phyloP scores from a whole-genome alignment of 2,888 invertebrate species.

The Ceraclea dissimilis region DNA sequence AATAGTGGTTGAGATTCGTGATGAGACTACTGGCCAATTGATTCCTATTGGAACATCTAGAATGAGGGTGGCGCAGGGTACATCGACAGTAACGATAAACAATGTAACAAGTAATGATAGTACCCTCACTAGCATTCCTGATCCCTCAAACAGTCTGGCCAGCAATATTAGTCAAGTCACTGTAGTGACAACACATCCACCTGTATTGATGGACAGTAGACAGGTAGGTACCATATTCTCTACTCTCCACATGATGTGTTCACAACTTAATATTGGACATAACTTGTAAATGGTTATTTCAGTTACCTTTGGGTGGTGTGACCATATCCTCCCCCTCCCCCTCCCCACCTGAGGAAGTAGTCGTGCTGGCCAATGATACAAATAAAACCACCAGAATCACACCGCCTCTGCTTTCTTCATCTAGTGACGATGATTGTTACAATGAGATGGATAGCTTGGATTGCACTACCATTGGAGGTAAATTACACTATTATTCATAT shows the following conservation, averaged over 20 bases:
- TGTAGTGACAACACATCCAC: constrained; percentile 79
- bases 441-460: constrained; percentile 71
- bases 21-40: constrained; percentile 21
- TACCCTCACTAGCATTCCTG: constrained; percentile 30
- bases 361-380: constrained; percentile 70
- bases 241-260: not conserved
- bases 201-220: constrained; percentile 55
- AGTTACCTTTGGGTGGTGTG: constrained; percentile 41
- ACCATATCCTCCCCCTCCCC: constrained; percentile 35
- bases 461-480: constrained; percentile 32
- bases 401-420: constrained; percentile 54
- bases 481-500: too few species aligned
- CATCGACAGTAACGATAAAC: constrained; percentile 28
- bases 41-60: constrained; percentile 19
- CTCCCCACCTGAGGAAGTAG: constrained; percentile 58
- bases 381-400: constrained; percentile 55
- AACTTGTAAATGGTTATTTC: not conserved
- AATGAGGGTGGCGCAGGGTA: not conserved
- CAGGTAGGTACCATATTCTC: constrained; percentile 5
- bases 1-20: constrained; percentile 26
- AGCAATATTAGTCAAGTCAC: constrained; percentile 69
- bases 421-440: constrained; percentile 69
- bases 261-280: too few species aligned
- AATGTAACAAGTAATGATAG: constrained; percentile 28
- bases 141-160: constrained; percentile 65